Conservation (phyloP, 1,140 invertebrate genomes). For the Drosophila repletoides region DNA sequence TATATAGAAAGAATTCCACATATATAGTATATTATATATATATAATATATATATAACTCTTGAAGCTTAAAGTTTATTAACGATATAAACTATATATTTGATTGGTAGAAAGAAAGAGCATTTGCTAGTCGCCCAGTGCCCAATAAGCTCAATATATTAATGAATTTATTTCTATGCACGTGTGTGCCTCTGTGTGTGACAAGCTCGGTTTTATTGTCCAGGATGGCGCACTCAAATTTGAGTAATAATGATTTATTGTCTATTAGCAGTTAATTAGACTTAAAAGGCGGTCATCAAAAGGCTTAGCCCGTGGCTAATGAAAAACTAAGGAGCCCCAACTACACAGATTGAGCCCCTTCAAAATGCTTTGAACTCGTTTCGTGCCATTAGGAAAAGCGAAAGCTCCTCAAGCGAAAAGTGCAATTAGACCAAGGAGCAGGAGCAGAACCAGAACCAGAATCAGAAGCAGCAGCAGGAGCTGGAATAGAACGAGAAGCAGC, state of each 20-base stretch:
- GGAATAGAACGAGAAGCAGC: neutral
- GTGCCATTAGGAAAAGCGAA: slow-evolving; percentile 58
- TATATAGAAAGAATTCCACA: too few species aligned
- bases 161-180: slow-evolving; percentile 57
- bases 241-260: slow-evolving; percentile 80
- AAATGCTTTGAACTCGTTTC: slow-evolving; percentile 70
- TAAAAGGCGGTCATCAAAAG: slow-evolving; percentile 72
- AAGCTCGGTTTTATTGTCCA: slow-evolving; percentile 38
- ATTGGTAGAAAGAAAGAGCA: slow-evolving; percentile 26
- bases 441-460: slow-evolving; percentile 2
- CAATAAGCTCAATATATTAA: slow-evolving; percentile 22
- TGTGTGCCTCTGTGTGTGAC: slow-evolving; percentile 24
- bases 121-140: neutral
- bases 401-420: slow-evolving; percentile 60
- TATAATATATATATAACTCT: too few species aligned
- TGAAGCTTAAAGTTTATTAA: too few species aligned
- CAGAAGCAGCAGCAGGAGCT: neutral
- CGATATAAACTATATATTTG: neutral
- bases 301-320: slow-evolving; percentile 68
- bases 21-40: too few species aligned
- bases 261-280: slow-evolving; percentile 80
- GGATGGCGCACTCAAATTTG: slow-evolving; percentile 56
- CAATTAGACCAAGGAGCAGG: slow-evolving; percentile 56
- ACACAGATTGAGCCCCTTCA: neutral
- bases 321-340: slow-evolving; percentile 54